Evolutionary conservation across 2,888 invertebrate genomes (phyloP).

Genomic region (Trachelus troglodyta): DNA sequence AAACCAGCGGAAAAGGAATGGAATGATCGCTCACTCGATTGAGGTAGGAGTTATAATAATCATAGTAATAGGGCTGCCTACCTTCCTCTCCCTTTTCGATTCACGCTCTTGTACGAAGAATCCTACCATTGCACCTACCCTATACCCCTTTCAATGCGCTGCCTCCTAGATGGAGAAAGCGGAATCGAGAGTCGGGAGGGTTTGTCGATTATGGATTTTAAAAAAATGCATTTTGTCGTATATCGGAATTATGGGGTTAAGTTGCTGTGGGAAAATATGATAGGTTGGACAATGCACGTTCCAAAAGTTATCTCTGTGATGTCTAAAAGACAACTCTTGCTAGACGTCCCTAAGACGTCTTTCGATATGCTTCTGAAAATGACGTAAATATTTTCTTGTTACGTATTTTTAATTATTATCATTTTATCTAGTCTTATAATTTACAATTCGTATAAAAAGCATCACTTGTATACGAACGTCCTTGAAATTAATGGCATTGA

Average conservation of each 20-base stretch:
- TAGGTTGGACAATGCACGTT: background rate
- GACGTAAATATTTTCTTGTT: background rate
- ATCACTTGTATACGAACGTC: background rate
- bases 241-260: background rate
- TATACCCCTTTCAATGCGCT: background rate
- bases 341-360: background rate
- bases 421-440: background rate
- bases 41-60: constrained; percentile 42
- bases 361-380: background rate
- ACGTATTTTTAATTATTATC: background rate
- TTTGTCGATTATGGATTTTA: background rate
- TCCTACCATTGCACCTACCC: background rate
- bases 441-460: background rate
- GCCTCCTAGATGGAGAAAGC: background rate
- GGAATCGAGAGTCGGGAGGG: background rate
- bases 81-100: constrained; percentile 8
- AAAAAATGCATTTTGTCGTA: background rate
- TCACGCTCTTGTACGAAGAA: background rate
- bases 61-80: constrained; percentile 51
- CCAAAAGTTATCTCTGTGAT: background rate
- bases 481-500: background rate
- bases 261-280: background rate
- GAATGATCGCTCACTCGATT: constrained; percentile 34
- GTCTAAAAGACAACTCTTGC: background rate
- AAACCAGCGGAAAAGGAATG: constrained; percentile 25